Conservation (phyloP, 37 sponge, comb jelly and placozoan species). For the Petrosia ficiformis region DNA sequence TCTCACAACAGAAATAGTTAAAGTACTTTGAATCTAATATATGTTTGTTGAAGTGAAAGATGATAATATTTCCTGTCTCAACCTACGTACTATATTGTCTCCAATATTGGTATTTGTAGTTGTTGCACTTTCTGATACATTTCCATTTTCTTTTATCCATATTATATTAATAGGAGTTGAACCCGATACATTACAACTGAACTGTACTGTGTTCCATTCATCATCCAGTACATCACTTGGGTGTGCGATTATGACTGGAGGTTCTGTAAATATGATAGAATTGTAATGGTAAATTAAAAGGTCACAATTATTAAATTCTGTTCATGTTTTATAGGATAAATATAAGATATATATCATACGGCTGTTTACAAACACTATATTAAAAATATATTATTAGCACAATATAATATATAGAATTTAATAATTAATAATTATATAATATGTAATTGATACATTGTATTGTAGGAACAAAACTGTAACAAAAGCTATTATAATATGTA, state of each 20-base stretch:
- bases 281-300: no score
- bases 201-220: no score
- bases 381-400: no score
- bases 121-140: background rate
- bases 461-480: background rate
- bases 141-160: background rate
- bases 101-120: background rate
- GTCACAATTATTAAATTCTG: no score
- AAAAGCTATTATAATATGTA: background rate
- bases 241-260: no score
- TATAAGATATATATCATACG: no score
- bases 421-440: no score
- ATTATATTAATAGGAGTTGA: background rate
- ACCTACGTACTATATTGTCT: background rate
- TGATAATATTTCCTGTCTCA: background rate
- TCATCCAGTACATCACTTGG: no score
- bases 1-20: background rate
- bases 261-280: no score
- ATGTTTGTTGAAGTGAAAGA: background rate
- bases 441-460: background rate
- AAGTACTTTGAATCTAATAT: background rate
- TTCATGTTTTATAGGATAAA: no score
- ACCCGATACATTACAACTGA: background rate
- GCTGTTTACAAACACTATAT: no score
- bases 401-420: no score